These are phyloP conservation scores for Oryzias curvinotus DNA, from an alignment of 2,113 vertebrate genomes.

Conservation along the genomic window DNA sequence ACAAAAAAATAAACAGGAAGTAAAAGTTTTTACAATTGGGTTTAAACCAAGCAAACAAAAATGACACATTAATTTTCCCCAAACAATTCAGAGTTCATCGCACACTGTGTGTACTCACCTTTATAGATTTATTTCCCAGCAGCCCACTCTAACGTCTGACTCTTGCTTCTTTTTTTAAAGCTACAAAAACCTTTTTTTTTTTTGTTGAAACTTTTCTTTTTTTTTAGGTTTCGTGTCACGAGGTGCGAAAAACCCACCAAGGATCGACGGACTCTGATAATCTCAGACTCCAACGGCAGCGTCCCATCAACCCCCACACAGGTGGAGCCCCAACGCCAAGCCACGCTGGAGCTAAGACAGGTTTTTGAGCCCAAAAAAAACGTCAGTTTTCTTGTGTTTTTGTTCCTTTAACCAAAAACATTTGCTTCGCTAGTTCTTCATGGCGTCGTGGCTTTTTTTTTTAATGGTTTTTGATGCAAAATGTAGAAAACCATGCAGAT, in stretches of 20 bases:
- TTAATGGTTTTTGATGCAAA: too few species aligned
- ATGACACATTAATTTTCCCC: too few species aligned
- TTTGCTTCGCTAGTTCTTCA: too few species aligned
- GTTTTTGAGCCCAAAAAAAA: slow-evolving; percentile 50
- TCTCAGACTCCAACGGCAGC: slow-evolving; percentile 79
- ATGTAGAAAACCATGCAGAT: too few species aligned
- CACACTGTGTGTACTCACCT: too few species aligned
- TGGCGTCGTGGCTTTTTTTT: too few species aligned
- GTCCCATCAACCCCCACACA: slow-evolving; percentile 69
- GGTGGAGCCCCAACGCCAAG: slow-evolving; percentile 57
- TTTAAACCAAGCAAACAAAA: slow-evolving; percentile 3
- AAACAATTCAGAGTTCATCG: too few species aligned
- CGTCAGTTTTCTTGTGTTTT: too few species aligned
- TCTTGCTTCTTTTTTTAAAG: not conserved
- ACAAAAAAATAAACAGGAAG: not conserved
- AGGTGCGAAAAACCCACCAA: slow-evolving; percentile 86
- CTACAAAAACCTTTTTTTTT: not conserved
- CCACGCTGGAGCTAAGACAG: slow-evolving; percentile 70
- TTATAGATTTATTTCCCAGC: too few species aligned
- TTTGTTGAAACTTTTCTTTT: not conserved
- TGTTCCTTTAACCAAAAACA: too few species aligned
- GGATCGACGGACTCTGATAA: slow-evolving; percentile 81
- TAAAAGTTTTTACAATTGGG: slow-evolving; percentile 4
- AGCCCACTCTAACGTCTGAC: not conserved
- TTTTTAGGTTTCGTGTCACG: slow-evolving; percentile 89